Base-by-base conservation (phyloP, 64 coral and sea anemone species). In the Dendrophyllia cribrosa region DNA sequence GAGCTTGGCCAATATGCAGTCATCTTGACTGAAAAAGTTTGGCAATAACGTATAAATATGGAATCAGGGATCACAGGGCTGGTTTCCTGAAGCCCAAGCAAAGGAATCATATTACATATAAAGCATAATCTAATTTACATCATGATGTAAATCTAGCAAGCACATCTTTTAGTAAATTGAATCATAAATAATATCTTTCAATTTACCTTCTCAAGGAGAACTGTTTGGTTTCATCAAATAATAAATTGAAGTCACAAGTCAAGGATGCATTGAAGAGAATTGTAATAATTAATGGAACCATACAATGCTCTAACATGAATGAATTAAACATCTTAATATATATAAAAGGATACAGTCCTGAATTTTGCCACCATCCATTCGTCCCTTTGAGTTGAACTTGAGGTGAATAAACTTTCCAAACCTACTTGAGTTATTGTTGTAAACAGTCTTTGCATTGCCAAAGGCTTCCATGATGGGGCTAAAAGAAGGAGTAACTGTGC, bases 401-500 rank as follows among this genome's bases (percentile, higher is more conserved):
- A 99, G 69, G 8, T 99, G 91, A 72, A 99, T 96, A 74, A 96
- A 99, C 92, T 99, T 99, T 51, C 97, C 97, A 92, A 99, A 99
- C 91, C 97, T 90, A 66, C 97, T 99, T 8, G 97, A 99, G 73
- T 99, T 99, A 88, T 99, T 99, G 73, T 99, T 99, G 68, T 99
- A 99, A 62, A 99, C 91, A 74, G 97, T 99, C 72, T 99, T 99
- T 48, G 97, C 94, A 86, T 99, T 99, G 13, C 97, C 97, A 96
- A 99, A 99, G 20, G 97, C 97, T 89, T 99, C 97, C 94, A 99
- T 85, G 25, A 99, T 99, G 22, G 97, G 97, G 76, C 97, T 99
- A 58, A 13, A 83, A 9, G 77, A 70, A 82, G 26, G 53, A 22
- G 3, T 15, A 24, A 66, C 15, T 66, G 20, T 43, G 20, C 34